phyloP scores from a whole-genome alignment of 2,113 vertebrate genomes.

The Calcarius ornatus region DNA sequence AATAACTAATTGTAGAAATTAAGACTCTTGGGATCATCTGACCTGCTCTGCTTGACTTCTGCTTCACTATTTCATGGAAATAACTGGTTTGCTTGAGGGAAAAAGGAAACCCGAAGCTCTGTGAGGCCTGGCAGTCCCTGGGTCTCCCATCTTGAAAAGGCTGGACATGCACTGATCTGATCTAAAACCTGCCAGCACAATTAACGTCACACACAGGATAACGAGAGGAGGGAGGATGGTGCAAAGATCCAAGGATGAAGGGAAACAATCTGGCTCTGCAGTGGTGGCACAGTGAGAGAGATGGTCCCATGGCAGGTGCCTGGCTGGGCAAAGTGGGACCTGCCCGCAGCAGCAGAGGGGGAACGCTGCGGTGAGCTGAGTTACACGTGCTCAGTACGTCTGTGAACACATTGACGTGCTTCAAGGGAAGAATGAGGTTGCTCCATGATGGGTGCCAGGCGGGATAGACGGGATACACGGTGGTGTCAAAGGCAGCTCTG shows the following conservation, averaged over 20 bases:
- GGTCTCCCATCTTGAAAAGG: not conserved
- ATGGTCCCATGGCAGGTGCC: too few species aligned
- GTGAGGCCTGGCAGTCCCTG: not conserved
- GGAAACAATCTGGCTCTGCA: too few species aligned
- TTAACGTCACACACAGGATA: not conserved
- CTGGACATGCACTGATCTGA: not conserved
- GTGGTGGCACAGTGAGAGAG: not conserved
- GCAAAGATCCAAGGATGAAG: accelerated
- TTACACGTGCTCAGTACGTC: accelerated
- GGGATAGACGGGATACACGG: accelerated
- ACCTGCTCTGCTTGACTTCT: not conserved
- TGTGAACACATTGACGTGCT: not conserved
- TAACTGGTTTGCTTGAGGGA: not conserved
- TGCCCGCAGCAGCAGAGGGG: not conserved
- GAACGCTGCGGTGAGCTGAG: accelerated
- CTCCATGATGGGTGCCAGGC: not conserved
- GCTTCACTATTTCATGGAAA: not conserved
- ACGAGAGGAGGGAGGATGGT: not conserved
- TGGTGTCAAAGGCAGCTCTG: not conserved
- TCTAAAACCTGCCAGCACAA: not conserved
- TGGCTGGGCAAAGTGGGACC: accelerated
- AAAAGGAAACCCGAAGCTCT: not conserved
- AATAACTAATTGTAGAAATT: not conserved
- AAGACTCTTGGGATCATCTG: not conserved
- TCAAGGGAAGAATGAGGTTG: accelerated